phyloP scores from a whole-genome alignment of 2,113 vertebrate genomes.

The Oenanthe oenanthe region DNA sequence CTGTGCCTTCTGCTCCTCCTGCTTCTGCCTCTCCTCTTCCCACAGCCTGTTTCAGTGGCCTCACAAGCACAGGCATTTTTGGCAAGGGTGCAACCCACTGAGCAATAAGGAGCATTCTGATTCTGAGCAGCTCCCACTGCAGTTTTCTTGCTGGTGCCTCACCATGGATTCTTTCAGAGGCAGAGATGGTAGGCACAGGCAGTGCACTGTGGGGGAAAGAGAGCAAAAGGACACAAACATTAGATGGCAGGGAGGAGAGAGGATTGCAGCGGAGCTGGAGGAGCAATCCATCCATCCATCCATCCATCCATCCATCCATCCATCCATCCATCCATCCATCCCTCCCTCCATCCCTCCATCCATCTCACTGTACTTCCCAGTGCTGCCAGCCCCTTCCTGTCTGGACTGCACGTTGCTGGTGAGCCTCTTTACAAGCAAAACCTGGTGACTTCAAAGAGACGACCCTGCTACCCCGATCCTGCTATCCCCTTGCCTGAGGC shows the following conservation, averaged over 20 bases:
- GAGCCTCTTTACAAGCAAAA: no score
- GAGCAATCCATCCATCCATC: background rate
- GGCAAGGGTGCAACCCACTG: background rate
- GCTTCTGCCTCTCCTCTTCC: background rate
- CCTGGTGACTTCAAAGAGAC: no score
- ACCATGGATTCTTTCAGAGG: background rate
- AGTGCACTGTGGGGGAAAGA: accelerated
- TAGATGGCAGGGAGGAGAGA: accelerated
- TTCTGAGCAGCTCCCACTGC: background rate
- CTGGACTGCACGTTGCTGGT: no score
- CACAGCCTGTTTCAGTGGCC: background rate
- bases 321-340: no score
- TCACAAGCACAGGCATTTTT: background rate
- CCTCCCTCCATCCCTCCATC: background rate
- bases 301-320: no score
- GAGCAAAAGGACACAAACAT: accelerated
- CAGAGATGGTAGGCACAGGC: background rate
- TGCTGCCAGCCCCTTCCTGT: no score
- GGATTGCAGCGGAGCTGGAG: background rate
- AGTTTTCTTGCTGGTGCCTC: background rate
- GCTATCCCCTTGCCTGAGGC: no score
- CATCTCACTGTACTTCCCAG: no score
- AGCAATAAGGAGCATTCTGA: accelerated
- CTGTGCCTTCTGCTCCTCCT: background rate
- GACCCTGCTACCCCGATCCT: no score